A percentile compares a stretch with the other conserved stretches of the same genome.
These are phyloP conservation scores for Trisateles emortualis DNA, from an alignment of 2,888 invertebrate species.

Conservation along the genomic window DNA sequence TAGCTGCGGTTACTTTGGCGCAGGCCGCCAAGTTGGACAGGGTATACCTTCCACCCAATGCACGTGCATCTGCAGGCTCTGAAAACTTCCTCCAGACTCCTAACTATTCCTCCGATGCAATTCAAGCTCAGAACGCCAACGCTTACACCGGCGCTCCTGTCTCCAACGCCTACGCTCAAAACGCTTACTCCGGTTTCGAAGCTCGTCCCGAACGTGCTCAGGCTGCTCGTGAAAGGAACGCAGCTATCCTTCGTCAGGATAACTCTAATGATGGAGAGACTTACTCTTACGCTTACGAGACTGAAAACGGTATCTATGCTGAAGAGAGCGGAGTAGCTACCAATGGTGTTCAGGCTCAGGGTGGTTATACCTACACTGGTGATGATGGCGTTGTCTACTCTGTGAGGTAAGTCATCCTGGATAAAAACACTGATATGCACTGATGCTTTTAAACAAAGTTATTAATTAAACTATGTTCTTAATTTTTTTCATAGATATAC, in stretches of 20 bases:
- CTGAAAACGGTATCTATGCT: conserved; percentile 78
- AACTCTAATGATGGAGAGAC: conserved; percentile 74
- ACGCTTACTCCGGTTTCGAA: conserved; percentile 44
- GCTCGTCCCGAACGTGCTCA: conserved; percentile 69
- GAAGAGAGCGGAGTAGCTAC: conserved; percentile 78
- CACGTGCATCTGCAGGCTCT: conserved; percentile 50
- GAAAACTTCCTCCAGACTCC: conserved; percentile 43
- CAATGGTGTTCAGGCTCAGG: conserved; percentile 77
- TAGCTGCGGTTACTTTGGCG: conserved; percentile 64
- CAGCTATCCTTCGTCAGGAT: conserved; percentile 75
- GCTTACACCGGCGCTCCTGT: conserved; percentile 18
- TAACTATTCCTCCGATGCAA: conserved; percentile 34
- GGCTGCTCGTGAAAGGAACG: conserved; percentile 72
- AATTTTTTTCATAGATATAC: conserved; percentile 64
- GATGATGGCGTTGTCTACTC: conserved; percentile 80
- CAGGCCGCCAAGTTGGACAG: conserved; percentile 74
- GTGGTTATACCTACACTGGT: conserved; percentile 77
- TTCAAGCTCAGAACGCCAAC: conserved; percentile 20
- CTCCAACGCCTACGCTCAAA: conserved; percentile 66
- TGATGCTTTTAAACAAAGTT: background rate
- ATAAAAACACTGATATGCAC: background rate
- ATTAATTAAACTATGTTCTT: background rate
- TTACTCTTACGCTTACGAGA: conserved; percentile 75
- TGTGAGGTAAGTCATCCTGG: conserved; percentile 61
- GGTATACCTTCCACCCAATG: conserved; percentile 73